phyloP scores from a whole-genome alignment of 2,888 invertebrate genomes.

The Norana najaformis region DNA sequence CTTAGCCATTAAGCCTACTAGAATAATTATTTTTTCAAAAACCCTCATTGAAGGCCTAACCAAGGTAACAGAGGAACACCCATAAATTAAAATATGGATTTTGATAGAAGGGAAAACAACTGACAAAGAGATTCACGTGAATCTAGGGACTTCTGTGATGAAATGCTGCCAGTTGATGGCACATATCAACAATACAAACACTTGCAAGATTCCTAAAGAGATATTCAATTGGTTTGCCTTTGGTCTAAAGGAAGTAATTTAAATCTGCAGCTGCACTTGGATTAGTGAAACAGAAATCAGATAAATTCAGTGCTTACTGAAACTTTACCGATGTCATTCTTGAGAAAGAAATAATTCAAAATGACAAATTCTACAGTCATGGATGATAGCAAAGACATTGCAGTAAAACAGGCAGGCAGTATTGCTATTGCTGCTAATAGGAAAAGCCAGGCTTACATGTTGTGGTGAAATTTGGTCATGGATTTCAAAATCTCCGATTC shows the following conservation, averaged over 20 bases:
- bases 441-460: slow-evolving; percentile 44
- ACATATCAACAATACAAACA: neutral
- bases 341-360: neutral
- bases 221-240: neutral
- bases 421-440: neutral
- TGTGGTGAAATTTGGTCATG: slow-evolving; percentile 73
- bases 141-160: too few relatives aligned
- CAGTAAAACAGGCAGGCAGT: neutral
- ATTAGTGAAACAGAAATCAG: neutral
- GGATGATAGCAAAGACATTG: neutral
- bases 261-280: neutral
- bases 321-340: neutral
- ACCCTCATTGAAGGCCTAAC: neutral
- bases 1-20: neutral
- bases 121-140: too few relatives aligned
- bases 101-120: neutral
- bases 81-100: neutral
- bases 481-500: slow-evolving; percentile 83
- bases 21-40: neutral
- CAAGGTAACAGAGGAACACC: neutral
- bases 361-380: neutral
- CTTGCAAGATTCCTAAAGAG: neutral
- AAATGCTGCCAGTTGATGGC: neutral
- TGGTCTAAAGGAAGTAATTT: neutral
- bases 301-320: neutral